Conservation (phyloP, 2,797 vertebrate species). For the Chrosomus eos region DNA sequence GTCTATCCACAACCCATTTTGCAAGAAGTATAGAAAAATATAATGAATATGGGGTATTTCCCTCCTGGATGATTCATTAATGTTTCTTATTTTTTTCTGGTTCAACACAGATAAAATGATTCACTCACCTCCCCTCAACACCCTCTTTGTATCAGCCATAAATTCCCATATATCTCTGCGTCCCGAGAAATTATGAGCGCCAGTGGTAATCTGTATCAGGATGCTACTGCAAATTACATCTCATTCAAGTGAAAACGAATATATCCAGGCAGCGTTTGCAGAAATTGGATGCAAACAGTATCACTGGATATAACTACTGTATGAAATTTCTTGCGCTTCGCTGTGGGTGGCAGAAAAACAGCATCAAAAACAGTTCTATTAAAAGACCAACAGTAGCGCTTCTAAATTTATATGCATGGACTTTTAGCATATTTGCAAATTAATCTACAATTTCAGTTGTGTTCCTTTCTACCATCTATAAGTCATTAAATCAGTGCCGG, state of each 20-base stretch:
- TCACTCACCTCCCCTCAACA: conserved; percentile 29
- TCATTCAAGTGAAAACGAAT: conserved; percentile 30
- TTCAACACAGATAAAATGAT: conserved; percentile 57
- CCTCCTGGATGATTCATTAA: conserved; percentile 54
- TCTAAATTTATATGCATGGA: conserved; percentile 26
- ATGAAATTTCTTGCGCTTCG: not conserved
- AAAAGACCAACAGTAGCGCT: not conserved
- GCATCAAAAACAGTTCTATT: conserved; percentile 14
- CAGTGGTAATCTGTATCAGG: conserved; percentile 28
- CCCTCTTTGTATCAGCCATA: conserved; percentile 24
- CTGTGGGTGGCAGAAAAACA: conserved; percentile 34
- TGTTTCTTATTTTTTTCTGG: conserved; percentile 39
- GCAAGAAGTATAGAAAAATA: not conserved
- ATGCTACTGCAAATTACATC: conserved; percentile 39
- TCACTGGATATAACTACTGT: not conserved
- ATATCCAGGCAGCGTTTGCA: conserved; percentile 6
- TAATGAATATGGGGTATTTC: conserved; percentile 5
- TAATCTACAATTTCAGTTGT: conserved; percentile 27
- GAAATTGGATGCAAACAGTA: not conserved
- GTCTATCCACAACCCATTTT: not conserved
- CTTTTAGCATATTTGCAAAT: conserved; percentile 23
- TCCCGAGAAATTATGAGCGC: not conserved
- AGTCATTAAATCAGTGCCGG: conserved; percentile 39
- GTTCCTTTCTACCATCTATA: conserved; percentile 18
- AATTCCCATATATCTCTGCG: conserved; percentile 28